Evolutionary conservation across 2,888 invertebrate species (phyloP), one percentile per base, ranked within the genome.

Genomic region (Cosmorhoe ocellata): DNA sequence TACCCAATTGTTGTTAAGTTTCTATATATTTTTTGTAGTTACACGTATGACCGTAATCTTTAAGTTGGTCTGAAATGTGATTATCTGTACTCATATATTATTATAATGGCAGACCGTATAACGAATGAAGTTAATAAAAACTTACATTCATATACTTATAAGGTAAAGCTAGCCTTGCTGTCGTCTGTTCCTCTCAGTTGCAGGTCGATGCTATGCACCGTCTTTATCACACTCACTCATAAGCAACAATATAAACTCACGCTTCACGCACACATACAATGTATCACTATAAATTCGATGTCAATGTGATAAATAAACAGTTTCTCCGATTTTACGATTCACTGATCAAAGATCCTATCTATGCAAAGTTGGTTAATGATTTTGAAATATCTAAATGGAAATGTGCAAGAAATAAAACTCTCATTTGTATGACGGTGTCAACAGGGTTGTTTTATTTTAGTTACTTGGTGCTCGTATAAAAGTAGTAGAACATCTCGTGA

Each of bases 241-340:
- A 85, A 84, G 84, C 78, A 67, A 67, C 72, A 74, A 71, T 71
- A 79, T 76, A 74, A 59, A 64, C 62, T 51, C 65, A 63, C 60
- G 60, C 57, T 59, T 52, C 47, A 69, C 76, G 64, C 69, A 71
- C 70, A 70, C 70, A 64, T 52, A 59, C 57, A 64, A 53, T 48
- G 56, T 66, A 41, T 63, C 53, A 63, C 56, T 70, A 68, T 74
- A 71, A 69, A 71, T 63, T 58, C 68, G 71, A 71, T 81, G 81
- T 83, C 84, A 81, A 81, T 82, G 81, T 82, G 84, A 84, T 84
- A 83, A 86, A 87, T 85, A 85, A 87, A 88, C 83, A 85, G 85
- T 87, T 87, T 88, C 87, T 86, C 77, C 81, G 81, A 86, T 87
- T 88, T 87, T 85, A 87, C 81, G 86, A 86, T 77, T 81, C 83